Evolutionary conservation across 2,888 invertebrate species (phyloP).

Genomic region (Lasioglossum vierecki): DNA sequence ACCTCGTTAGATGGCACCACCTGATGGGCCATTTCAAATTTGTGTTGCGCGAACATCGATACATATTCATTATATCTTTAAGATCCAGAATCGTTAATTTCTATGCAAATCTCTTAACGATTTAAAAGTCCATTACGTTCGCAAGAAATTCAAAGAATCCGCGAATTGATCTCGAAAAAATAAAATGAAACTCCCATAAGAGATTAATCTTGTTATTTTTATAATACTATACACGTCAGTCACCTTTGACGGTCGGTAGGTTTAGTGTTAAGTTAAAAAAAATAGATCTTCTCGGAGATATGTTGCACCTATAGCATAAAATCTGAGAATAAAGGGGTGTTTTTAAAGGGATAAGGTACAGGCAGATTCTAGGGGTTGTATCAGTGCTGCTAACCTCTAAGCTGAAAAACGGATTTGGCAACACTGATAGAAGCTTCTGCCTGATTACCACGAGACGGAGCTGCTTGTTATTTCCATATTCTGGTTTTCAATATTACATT

Average conservation of each 20-base stretch:
- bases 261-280: too few relatives aligned
- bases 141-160: background rate
- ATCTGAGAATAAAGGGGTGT: background rate
- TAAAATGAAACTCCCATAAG: background rate
- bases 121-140: background rate
- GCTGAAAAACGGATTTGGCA: too few relatives aligned
- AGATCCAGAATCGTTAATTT: background rate
- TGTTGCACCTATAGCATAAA: background rate
- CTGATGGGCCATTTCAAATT: background rate
- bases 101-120: background rate
- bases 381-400: too few relatives aligned
- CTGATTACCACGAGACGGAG: too few relatives aligned
- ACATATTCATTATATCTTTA: background rate
- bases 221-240: too few relatives aligned
- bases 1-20: conserved; percentile 27
- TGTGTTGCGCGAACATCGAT: background rate
- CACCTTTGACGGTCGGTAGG: too few relatives aligned
- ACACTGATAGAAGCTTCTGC: too few relatives aligned
- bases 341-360: too few relatives aligned
- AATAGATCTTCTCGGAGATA: background rate
- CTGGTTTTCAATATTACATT: too few relatives aligned
- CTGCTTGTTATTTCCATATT: too few relatives aligned
- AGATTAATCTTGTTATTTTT: too few relatives aligned
- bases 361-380: too few relatives aligned
- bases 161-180: background rate